Evolutionary conservation across 2,888 invertebrate genomes (phyloP).

Genomic region (Pinctada fucata): DNA sequence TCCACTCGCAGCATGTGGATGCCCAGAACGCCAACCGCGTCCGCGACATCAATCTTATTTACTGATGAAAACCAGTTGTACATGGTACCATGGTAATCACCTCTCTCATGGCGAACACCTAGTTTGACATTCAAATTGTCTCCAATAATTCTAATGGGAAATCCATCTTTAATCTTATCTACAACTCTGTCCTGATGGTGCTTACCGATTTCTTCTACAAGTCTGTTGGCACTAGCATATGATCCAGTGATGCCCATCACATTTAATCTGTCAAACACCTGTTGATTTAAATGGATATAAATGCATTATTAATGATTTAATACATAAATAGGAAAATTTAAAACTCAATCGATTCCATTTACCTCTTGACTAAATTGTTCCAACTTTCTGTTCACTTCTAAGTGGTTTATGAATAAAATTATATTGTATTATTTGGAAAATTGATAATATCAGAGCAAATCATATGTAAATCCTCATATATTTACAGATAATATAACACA

Average conservation of each 20-base stretch:
- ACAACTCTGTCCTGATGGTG: slow-evolving; percentile 14
- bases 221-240: neutral
- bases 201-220: slow-evolving; percentile 11
- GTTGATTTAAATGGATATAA: neutral
- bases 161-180: neutral
- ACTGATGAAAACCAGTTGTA: slow-evolving; percentile 16
- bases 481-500: too few species aligned
- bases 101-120: slow-evolving; percentile 13
- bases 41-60: slow-evolving; percentile 18
- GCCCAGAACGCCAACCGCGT: slow-evolving; percentile 24
- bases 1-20: slow-evolving; percentile 17
- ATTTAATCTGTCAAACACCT: slow-evolving; percentile 19
- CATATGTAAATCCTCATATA: too few species aligned
- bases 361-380: too few species aligned
- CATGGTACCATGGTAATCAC: slow-evolving; percentile 13
- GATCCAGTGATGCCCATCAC: slow-evolving; percentile 4
- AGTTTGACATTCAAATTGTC: slow-evolving; percentile 24
- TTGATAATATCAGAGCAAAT: too few species aligned
- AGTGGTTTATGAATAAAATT: too few species aligned
- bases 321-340: too few species aligned
- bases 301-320: too few species aligned
- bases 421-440: too few species aligned
- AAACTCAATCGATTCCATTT: too few species aligned
- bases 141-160: slow-evolving; percentile 10
- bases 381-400: too few species aligned